Evolutionary conservation across 2,113 vertebrate genomes (phyloP), one percentile per base, ranked within the genome.

Genomic region (Nothoprocta perdicaria): DNA sequence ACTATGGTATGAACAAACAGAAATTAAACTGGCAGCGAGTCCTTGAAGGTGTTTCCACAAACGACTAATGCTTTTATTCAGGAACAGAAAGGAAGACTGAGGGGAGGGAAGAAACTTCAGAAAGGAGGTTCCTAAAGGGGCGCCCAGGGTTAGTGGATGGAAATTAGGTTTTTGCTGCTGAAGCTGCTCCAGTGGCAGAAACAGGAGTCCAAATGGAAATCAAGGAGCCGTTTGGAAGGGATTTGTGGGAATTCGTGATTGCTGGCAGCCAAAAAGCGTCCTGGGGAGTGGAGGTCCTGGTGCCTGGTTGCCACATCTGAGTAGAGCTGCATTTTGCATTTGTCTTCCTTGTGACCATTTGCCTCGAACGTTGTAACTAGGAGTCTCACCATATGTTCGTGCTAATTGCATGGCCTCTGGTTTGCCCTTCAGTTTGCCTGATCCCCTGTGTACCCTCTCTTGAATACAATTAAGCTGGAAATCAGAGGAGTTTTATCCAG

Each of bases 381-480:
- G 46, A 72, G 16, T 27, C 26, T 43, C 71, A 53, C 31, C 43
- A 61, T 79, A 21, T 62, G 75, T 31, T 84, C 78, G 76, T 86
- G 58, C 29, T 86, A 86, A 89, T 77, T 82, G 75, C 72, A 27
- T 76, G 4, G 31, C 61, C 48, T 81, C 73, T 81, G 31, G 8
- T 77, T 91, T 80, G 33, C 60, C 40, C 52, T 22, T 27, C 61
- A 84, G 52, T 92, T 92, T 78, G 63, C 74, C 68, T 3, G 29
- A 73, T 89, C n/a, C 18, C 18, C 24, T 80, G 23, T 16, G 7
- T 29, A 53, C n/a, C 4, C 11, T 61, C 11, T 58, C 74, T 89
- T 92, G 84, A 86, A 90, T 48, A 84, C 46, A 71, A 29, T 86
- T 41, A 63, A 15, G 57, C 33, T 86, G 73, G 88, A 93, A 93